A percentile compares a stretch with the other conserved stretches of the same genome.
phyloP scores from a whole-genome alignment of 2,113 vertebrate genomes.

The Dolichallabes microphthalmus region DNA sequence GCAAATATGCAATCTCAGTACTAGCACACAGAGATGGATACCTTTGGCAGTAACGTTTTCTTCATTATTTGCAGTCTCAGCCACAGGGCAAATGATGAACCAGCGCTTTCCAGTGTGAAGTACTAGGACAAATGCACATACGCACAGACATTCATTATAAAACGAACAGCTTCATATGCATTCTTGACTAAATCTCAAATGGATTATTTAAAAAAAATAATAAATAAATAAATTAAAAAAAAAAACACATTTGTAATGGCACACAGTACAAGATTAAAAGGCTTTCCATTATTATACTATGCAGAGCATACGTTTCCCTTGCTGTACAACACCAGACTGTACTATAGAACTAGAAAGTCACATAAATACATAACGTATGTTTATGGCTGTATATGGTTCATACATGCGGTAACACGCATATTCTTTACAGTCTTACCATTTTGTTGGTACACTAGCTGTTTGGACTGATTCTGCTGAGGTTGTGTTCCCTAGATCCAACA shows the following conservation, averaged over 20 bases:
- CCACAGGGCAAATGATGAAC: conserved; percentile 97
- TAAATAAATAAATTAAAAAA: no score
- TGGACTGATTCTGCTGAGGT: conserved; percentile 69
- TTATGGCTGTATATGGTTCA: no score
- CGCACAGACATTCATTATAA: not conserved
- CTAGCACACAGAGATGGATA: not conserved
- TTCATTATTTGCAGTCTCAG: conserved; percentile 75
- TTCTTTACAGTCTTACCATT: conserved; percentile 74
- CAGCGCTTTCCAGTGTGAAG: conserved; percentile 94
- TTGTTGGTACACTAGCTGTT: conserved; percentile 86
- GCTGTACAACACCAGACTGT: not conserved
- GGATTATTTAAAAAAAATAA: no score
- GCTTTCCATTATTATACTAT: not conserved
- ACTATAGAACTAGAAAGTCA: not conserved
- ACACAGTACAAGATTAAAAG: not conserved
- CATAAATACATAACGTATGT: no score
- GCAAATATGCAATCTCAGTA: not conserved
- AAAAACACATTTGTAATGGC: no score
- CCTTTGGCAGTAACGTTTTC: conserved; percentile 32
- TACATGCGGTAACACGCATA: no score
- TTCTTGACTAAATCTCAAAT: not conserved
- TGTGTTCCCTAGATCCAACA: conserved; percentile 60
- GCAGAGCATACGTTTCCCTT: not conserved
- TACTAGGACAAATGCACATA: conserved; percentile 68
- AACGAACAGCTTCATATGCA: not conserved